Base-by-base conservation (phyloP, 2,888 invertebrate species). In the Ochropleura leucogaster region DNA sequence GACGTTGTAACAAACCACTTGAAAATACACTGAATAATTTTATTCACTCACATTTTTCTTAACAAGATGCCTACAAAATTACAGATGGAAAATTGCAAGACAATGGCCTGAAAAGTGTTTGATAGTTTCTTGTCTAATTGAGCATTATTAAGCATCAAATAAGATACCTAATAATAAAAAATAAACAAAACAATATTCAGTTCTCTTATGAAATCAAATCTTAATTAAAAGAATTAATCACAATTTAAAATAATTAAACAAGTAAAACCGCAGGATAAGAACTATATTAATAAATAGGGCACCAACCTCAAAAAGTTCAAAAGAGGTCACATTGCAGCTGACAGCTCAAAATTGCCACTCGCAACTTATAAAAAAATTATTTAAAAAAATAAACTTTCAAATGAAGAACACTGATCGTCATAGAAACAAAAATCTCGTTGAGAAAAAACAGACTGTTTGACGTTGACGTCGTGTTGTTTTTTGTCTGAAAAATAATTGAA, bases 401-500 rank as follows among this genome's bases (percentile, higher is more conserved):
- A 90, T 88, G 88, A 87, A 82, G 90, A 93, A 93, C 89, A 71
- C 79, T 82, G 68, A 89, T 93, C 86, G 92, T 88, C 94, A 93
- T 93, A 91, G 92, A 91, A 93, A 95, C 94, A 89, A 91, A 90
- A 93, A 90, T 92, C 92, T 91, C 87, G 85, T 90, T 80, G 85
- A 83, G 91, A 91, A 92, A 94, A 93, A 92, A 91, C 87, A 88
- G 90, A 91, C 88, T 90, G 91, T 92, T 93, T 87, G 87, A 87
- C 87, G 83, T 83, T 85, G 85, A 83, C 72, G 77, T 74, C 86
- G 85, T 86, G 93, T 93, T 93, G 92, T 91, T 93, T 94, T 95
- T 95, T 94, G 92, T 94, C 89, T 72, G 92, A 91, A 80, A 95
- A 96, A 95, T 93, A 96, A 94, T 95, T 95, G 95, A 95, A 95